Percentiles rank a stretch among this genome's conserved stretches.
Conservation (phyloP, 2,888 invertebrate genomes). For the Helobdella robusta region DNA sequence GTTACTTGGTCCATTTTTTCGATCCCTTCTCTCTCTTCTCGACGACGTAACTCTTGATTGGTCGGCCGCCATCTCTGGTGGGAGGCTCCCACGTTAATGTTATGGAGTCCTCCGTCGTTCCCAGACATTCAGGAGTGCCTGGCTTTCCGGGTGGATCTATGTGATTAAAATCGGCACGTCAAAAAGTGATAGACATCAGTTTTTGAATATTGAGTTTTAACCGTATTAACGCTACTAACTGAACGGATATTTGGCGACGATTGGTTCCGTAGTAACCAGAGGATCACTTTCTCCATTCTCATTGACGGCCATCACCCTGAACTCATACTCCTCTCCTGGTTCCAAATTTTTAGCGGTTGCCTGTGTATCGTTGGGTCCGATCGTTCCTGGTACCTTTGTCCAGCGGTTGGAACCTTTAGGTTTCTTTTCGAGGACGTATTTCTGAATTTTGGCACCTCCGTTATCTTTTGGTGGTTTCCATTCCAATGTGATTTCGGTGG, state of each 20-base stretch:
- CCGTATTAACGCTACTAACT: too few relatives aligned
- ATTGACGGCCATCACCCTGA: slow-evolving; percentile 95
- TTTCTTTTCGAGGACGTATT: slow-evolving; percentile 89
- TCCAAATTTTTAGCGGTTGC: slow-evolving; percentile 74
- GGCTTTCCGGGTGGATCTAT: slow-evolving; percentile 77
- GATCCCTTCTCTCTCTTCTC: slow-evolving; percentile 77
- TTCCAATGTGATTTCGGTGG: slow-evolving; percentile 83
- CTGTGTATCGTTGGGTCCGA: slow-evolving; percentile 32
- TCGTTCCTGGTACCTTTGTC: slow-evolving; percentile 39
- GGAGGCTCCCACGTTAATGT: slow-evolving; percentile 93
- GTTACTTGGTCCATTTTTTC: slow-evolving; percentile 75
- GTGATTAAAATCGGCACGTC: background rate
- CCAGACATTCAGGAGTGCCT: slow-evolving; percentile 71
- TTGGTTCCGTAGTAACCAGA: slow-evolving; percentile 73
- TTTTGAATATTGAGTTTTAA: too few relatives aligned
- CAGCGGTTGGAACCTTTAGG: slow-evolving; percentile 54
- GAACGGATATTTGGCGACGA: slow-evolving; percentile 89
- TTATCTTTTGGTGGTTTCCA: slow-evolving; percentile 96
- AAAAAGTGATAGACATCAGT: background rate
- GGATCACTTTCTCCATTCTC: slow-evolving; percentile 94
- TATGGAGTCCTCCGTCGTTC: slow-evolving; percentile 87
- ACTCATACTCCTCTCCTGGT: slow-evolving; percentile 86
- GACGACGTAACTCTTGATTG: slow-evolving; percentile 84
- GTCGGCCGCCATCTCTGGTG: slow-evolving; percentile 88
- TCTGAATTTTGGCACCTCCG: slow-evolving; percentile 85